Evolutionary conservation across 1,140 invertebrate genomes (phyloP), one percentile per base, ranked within the genome.

Genomic region (Contarinia nasturtii): DNA sequence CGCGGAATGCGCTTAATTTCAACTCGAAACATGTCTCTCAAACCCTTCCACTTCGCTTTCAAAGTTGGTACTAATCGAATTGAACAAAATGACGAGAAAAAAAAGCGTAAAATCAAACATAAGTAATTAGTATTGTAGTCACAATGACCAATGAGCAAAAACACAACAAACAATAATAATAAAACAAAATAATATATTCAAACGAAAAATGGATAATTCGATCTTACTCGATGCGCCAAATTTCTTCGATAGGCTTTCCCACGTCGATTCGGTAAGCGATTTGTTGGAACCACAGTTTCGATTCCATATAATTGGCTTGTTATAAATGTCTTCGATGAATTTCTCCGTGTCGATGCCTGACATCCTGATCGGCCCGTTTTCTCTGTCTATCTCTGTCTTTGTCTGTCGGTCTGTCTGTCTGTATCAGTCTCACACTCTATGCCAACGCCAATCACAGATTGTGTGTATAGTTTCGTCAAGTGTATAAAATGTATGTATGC

Each of bases 11-110:
- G 54, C 37, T 64, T 64, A 22, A 60, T 63, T 48, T 64, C 61
- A 5, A 64, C 61, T 7, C 61, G 53, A 49, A 64, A 64, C 52
- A 63, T 64, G 46, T 64, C 61, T 20, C 61, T 53, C 49, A 64
- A 49, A n/a, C 61, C 61, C 48, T 64, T 64, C 61, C 61, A 64
- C 49, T 64, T 64, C 47, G 61, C 61, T 51, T 64, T 64, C 33
- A 64, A 56, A 14, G 19, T 44, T 22, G 33, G 19, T 20, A 43
- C 42, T 48, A 14, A 27, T 27, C 14, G 37, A 45, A 27, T n/a
- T 21, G n/a, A 45, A 44, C 4, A 10, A 47, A 40, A 27, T 14
- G 27, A 27, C 14, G 17, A 43, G n/a, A 48, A 2, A 44, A 17
- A 44, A n/a, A 2, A 8, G 14, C 12, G 21, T 2, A 17, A 11